Evolutionary conservation across 1,140 invertebrate genomes (phyloP).

Genomic region (Anadara kagoshimensis): DNA sequence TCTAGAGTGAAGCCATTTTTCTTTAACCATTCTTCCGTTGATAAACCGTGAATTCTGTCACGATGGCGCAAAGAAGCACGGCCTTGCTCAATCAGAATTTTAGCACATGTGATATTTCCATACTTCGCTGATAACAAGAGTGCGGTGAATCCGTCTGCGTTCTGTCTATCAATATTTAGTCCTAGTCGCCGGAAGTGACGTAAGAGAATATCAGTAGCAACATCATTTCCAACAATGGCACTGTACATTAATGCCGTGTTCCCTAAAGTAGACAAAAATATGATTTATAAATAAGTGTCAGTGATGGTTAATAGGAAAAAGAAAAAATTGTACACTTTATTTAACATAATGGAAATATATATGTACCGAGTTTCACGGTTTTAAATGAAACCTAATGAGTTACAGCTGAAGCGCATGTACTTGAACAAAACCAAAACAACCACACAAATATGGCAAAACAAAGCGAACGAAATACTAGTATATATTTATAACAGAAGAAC

Average conservation of each 20-base stretch:
- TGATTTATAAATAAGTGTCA: not conserved
- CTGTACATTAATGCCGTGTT: conserved; percentile 68
- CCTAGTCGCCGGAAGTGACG: conserved; percentile 67
- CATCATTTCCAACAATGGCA: conserved; percentile 68
- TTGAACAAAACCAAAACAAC: too few species aligned
- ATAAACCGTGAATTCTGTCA: conserved; percentile 51
- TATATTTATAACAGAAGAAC: too few species aligned
- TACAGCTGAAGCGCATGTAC: too few species aligned
- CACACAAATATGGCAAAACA: too few species aligned
- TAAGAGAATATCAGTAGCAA: conserved; percentile 62
- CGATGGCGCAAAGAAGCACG: conserved; percentile 52
- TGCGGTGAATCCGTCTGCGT: conserved; percentile 66
- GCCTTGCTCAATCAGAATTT: conserved; percentile 63
- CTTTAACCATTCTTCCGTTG: conserved; percentile 44
- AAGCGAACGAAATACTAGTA: too few species aligned
- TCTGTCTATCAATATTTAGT: conserved; percentile 63
- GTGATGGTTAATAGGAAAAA: too few species aligned
- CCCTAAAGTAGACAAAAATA: conserved; percentile 85
- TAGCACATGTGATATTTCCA: conserved; percentile 63
- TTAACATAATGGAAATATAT: too few species aligned
- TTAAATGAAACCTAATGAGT: too few species aligned
- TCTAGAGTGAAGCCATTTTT: conserved; percentile 44
- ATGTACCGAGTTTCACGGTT: too few species aligned
- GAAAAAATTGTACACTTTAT: too few species aligned
- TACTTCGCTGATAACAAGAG: conserved; percentile 63